phyloP scores from a whole-genome alignment of 1,140 invertebrate species.

The Drosophila micromelanica region DNA sequence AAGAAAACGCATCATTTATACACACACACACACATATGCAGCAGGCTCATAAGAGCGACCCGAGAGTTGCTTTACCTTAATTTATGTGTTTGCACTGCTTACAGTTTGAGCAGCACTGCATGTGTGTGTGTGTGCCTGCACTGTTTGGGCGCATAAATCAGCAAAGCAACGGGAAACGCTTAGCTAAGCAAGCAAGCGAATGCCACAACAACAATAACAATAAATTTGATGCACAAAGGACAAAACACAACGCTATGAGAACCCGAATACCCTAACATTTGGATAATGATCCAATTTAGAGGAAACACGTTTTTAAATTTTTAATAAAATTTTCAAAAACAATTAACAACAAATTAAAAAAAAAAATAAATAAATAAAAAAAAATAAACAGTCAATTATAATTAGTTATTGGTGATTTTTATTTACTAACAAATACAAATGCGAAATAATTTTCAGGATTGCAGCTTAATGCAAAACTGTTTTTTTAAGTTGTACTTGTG shows the following conservation, averaged over 20 bases:
- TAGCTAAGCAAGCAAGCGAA: constrained; percentile 74
- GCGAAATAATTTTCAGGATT: too few species aligned
- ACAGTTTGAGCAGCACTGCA: constrained; percentile 68
- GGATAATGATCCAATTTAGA: not conserved
- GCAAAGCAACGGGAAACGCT: constrained; percentile 70
- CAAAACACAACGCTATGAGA: not conserved
- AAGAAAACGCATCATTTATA: constrained; percentile 56
- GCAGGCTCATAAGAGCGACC: not conserved
- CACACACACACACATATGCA: constrained; percentile 9
- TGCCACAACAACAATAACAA: constrained; percentile 52
- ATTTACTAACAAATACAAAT: too few species aligned
- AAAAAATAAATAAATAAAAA: too few species aligned
- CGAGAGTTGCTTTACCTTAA: constrained; percentile 59
- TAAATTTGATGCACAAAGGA: constrained; percentile 35
- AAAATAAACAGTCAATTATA: too few species aligned
- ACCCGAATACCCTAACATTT: constrained; percentile 14
- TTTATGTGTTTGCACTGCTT: constrained; percentile 66
- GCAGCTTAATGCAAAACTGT: too few species aligned
- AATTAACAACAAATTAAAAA: too few species aligned
- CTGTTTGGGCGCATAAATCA: constrained; percentile 67
- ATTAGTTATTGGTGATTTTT: too few species aligned
- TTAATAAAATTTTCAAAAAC: too few species aligned
- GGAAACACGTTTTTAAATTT: too few species aligned
- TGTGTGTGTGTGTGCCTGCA: constrained; percentile 21
- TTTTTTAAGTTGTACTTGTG: too few species aligned